Conservation (phyloP, 2,797 vertebrate genomes). For the Leptatherina wallacei region DNA sequence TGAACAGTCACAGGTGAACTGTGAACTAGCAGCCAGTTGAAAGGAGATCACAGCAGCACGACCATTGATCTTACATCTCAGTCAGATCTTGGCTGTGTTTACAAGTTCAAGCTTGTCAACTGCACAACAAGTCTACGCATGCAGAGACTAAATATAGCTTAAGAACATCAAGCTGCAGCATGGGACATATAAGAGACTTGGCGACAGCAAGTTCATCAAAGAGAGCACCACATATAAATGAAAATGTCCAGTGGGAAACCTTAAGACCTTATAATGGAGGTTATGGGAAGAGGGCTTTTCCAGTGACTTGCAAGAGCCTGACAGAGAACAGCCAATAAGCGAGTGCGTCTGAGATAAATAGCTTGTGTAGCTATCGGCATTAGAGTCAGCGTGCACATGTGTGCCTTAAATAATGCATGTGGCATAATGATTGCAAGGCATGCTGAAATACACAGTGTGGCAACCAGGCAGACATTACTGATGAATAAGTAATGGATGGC, state of each 20-base stretch:
- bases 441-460: constrained; percentile 80
- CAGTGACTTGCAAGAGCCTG: constrained; percentile 32
- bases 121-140: not conserved
- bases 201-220: not conserved
- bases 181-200: not conserved
- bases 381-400: constrained; percentile 53
- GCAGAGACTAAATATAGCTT: not conserved
- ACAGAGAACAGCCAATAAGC: constrained; percentile 55
- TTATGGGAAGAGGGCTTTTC: constrained; percentile 1
- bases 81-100: not conserved
- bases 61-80: not conserved
- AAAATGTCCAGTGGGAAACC: not conserved
- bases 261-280: constrained; percentile 1
- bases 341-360: constrained; percentile 67
- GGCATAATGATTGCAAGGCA: constrained; percentile 81
- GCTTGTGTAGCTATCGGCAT: constrained; percentile 66
- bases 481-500: constrained; percentile 81
- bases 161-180: not conserved
- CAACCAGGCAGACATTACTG: constrained; percentile 78
- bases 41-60: not conserved
- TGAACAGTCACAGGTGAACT: not conserved
- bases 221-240: not conserved
- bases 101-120: not conserved
- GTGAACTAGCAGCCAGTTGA: not conserved
- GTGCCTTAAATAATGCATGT: constrained; percentile 82